Conservation (phyloP, 2,888 invertebrate genomes). For the Heteropelma amictum region DNA sequence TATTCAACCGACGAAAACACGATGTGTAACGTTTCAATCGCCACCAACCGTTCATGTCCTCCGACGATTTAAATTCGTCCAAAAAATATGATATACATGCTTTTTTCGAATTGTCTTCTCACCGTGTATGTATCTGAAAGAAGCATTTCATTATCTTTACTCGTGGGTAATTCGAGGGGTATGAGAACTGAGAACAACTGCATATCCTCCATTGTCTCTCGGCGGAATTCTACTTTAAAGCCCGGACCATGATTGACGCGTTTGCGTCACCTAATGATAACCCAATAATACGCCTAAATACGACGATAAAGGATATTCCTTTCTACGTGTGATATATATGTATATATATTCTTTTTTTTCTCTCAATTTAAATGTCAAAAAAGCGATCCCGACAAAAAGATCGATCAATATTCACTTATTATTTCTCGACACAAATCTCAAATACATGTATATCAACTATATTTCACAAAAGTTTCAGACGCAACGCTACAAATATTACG, state of each 20-base stretch:
- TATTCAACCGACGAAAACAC: too few relatives aligned
- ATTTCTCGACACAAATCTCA: conserved; percentile 28
- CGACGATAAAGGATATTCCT: conserved; percentile 34
- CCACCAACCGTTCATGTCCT: too few relatives aligned
- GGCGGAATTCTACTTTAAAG: conserved; percentile 65
- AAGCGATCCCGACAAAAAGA: conserved; percentile 26
- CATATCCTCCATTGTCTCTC: conserved; percentile 15
- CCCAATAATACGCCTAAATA: conserved; percentile 31
- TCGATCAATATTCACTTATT: conserved; percentile 51
- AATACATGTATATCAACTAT: conserved; percentile 4
- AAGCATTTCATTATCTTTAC: conserved; percentile 1
- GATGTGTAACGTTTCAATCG: too few relatives aligned
- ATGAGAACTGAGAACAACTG: conserved; percentile 27
- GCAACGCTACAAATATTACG: conserved; percentile 21
- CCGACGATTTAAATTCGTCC: background rate
- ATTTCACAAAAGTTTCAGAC: background rate
- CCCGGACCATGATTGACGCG: conserved; percentile 70
- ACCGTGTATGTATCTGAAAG: background rate
- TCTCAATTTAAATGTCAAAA: conserved; percentile 5
- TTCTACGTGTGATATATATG: too few relatives aligned
- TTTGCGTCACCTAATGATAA: conserved; percentile 58
- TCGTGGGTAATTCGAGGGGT: conserved; percentile 29
- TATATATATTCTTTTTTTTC: conserved; percentile 15
- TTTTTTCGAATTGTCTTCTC: background rate
- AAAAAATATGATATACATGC: too few relatives aligned